Percentiles rank a stretch among this genome's conserved stretches.
Evolutionary conservation across 2,113 vertebrate species (phyloP).

Genomic region (Toxotes jaculatrix): DNA sequence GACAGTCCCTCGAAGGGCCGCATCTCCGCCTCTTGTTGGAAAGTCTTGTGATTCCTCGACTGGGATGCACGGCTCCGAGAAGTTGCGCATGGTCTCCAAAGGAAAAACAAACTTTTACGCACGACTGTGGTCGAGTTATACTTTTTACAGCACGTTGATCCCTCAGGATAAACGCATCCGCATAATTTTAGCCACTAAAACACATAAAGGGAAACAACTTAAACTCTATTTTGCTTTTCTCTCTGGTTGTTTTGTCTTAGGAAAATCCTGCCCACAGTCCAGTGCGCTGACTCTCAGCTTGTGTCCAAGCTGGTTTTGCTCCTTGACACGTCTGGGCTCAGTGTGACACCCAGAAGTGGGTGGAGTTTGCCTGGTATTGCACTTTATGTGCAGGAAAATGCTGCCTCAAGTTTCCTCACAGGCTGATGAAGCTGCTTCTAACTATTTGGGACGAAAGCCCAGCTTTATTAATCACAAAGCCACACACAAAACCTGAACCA

Average conservation of each 20-base stretch:
- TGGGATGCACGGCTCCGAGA: constrained; percentile 89
- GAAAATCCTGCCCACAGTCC: background rate
- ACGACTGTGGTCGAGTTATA: background rate
- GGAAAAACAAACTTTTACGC: constrained; percentile 40
- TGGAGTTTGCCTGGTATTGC: constrained; percentile 89
- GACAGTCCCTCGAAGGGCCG: constrained; percentile 82
- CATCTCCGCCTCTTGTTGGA: constrained; percentile 86
- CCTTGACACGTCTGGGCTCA: constrained; percentile 92
- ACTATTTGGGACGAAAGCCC: background rate
- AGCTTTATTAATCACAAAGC: background rate
- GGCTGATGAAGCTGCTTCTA: constrained; percentile 21
- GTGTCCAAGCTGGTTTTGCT: constrained; percentile 86
- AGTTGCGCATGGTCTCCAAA: constrained; percentile 86
- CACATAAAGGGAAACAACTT: background rate
- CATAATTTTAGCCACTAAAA: background rate
- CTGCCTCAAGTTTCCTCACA: constrained; percentile 15
- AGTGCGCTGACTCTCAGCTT: constrained; percentile 11
- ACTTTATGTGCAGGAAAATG: constrained; percentile 55
- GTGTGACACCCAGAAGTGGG: constrained; percentile 88
- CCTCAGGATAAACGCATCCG: background rate
- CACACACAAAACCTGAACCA: background rate
- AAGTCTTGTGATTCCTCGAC: constrained; percentile 55
- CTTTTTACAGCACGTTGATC: background rate
- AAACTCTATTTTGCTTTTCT: background rate
- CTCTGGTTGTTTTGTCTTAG: background rate